These are phyloP conservation scores for Agyllia agylla DNA, from an alignment of 2,888 invertebrate genomes.

Conservation along the genomic window DNA sequence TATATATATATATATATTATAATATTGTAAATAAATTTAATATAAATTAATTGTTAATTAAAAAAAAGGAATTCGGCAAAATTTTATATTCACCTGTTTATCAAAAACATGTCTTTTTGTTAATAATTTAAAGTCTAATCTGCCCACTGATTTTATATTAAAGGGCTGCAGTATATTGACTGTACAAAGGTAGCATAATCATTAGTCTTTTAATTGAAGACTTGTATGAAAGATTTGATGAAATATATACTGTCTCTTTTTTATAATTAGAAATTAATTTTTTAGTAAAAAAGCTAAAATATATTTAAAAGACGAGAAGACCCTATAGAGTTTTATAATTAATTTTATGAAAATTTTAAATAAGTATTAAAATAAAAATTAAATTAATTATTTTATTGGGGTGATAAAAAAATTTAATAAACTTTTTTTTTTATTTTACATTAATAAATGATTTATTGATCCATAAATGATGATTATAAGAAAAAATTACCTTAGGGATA, in stretches of 20 bases:
- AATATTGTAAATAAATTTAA: conserved; percentile 92
- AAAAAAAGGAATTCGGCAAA: conserved; percentile 95
- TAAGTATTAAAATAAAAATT: conserved; percentile 82
- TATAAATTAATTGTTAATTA: conserved; percentile 88
- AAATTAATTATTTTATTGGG: conserved; percentile 91
- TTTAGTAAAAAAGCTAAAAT: conserved; percentile 93
- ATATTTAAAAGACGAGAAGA: conserved; percentile 95
- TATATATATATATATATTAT: conserved; percentile 83
- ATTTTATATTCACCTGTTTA: conserved; percentile 94
- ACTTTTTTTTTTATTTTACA: conserved; percentile 86
- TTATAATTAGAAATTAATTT: conserved; percentile 86
- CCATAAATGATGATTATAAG: conserved; percentile 92
- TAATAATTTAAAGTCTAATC: conserved; percentile 84
- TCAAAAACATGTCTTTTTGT: conserved; percentile 95
- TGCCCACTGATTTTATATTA: conserved; percentile 94
- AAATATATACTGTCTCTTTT: conserved; percentile 91
- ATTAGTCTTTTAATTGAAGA: conserved; percentile 96
- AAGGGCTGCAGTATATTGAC: conserved; percentile 94
- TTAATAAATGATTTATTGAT: conserved; percentile 88
- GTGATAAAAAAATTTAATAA: conserved; percentile 91
- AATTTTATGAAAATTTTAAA: conserved; percentile 85
- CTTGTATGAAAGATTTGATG: conserved; percentile 96
- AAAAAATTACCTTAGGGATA: conserved; percentile 97
- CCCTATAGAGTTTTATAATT: conserved; percentile 94
- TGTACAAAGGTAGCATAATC: conserved; percentile 84